phyloP scores from a whole-genome alignment of 2,888 invertebrate species.

The Acronicta psi region DNA sequence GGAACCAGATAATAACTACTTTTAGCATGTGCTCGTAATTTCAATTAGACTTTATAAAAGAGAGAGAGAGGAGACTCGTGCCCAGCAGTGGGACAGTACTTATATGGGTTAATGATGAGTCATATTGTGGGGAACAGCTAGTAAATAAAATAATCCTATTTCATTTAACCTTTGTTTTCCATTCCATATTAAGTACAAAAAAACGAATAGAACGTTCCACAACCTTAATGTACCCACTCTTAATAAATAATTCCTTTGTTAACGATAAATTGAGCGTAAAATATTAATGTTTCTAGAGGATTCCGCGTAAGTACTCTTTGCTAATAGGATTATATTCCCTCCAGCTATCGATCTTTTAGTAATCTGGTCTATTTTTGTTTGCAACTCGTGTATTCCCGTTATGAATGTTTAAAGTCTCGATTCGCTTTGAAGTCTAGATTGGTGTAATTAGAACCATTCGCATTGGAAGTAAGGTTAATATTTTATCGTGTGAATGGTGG shows the following conservation, averaged over 20 bases:
- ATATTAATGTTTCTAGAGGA: conserved; percentile 25
- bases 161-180: not conserved
- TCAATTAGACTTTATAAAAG: too few species aligned
- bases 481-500: conserved; percentile 19
- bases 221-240: conserved; percentile 13
- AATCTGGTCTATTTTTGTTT: conserved; percentile 46
- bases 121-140: too few species aligned
- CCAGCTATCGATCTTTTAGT: conserved; percentile 39
- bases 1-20: not conserved
- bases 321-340: conserved; percentile 42
- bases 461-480: conserved; percentile 19
- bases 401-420: conserved; percentile 40
- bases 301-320: conserved; percentile 15
- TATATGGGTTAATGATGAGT: too few species aligned
- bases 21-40: too few species aligned
- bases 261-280: conserved; percentile 34
- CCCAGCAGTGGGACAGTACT: too few species aligned
- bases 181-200: not conserved
- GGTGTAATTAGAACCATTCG: conserved; percentile 32
- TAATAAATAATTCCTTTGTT: conserved; percentile 35
- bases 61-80: too few species aligned
- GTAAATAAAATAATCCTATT: not conserved
- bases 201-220: conserved; percentile 20
- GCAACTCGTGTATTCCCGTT: conserved; percentile 12
- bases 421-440: conserved; percentile 32